Conservation (phyloP, 2,113 vertebrate genomes). For the Oplegnathus fasciatus region DNA sequence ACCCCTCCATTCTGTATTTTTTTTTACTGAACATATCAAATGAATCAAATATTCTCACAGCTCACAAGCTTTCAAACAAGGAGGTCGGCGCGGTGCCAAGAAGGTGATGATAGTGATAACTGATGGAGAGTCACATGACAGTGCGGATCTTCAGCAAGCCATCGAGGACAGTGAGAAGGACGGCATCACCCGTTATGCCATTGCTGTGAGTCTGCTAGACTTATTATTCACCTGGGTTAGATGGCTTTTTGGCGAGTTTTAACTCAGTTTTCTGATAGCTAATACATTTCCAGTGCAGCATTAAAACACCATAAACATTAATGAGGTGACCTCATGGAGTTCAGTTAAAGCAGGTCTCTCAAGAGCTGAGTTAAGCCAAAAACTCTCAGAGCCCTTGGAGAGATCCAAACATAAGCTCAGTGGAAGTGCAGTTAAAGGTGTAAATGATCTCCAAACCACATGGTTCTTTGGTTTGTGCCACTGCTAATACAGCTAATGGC, state of each 20-base stretch:
- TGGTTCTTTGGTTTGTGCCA: constrained; percentile 35
- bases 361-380: constrained; percentile 42
- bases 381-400: not conserved
- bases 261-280: constrained; percentile 38
- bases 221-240: constrained; percentile 29
- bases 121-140: constrained; percentile 98
- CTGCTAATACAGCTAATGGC: constrained; percentile 35
- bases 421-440: constrained; percentile 57
- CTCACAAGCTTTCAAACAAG: constrained; percentile 93
- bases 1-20: not conserved
- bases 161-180: constrained; percentile 95
- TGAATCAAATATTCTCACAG: constrained; percentile 55
- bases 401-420: constrained; percentile 14
- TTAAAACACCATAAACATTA: constrained; percentile 47
- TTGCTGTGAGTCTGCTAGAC: constrained; percentile 89
- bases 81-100: constrained; percentile 95
- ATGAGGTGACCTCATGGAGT: constrained; percentile 59
- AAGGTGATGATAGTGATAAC: constrained; percentile 99
- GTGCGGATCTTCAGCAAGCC: constrained; percentile 91
- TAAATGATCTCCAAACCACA: constrained; percentile 70
- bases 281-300: constrained; percentile 36
- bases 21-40: not conserved
- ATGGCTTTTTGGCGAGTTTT: constrained; percentile 37
- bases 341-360: constrained; percentile 30
- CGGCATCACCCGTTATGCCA: constrained; percentile 94